A percentile compares a stretch with the other conserved stretches of the same genome.
Conservation (phyloP, 2,113 vertebrate genomes). For the Sclerurus mexicanus region DNA sequence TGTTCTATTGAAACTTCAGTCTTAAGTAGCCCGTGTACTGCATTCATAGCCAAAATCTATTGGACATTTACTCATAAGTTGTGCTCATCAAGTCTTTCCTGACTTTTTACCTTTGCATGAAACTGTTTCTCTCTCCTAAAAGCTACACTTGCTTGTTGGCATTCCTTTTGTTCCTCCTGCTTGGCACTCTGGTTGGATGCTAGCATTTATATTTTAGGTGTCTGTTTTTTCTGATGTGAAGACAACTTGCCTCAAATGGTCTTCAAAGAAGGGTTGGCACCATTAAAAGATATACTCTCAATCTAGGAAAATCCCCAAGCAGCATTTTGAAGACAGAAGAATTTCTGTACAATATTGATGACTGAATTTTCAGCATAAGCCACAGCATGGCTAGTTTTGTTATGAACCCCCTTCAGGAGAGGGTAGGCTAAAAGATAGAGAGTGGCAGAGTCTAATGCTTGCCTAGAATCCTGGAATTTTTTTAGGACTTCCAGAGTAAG, state of each 20-base stretch:
- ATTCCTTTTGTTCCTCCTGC: not conserved
- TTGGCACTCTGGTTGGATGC: not conserved
- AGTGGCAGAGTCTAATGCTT: not conserved
- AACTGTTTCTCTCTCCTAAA: not conserved
- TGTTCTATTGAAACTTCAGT: not conserved
- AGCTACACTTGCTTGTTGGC: not conserved
- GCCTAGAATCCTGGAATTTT: not conserved
- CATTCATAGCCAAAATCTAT: not conserved
- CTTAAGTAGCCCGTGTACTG: not conserved
- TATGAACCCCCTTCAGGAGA: not conserved
- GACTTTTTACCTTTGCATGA: not conserved
- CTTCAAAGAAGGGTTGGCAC: not conserved
- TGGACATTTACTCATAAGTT: not conserved
- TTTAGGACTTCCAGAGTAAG: not conserved
- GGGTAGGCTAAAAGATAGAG: not conserved
- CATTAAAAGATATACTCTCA: not conserved
- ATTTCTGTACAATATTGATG: not conserved
- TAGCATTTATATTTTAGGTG: not conserved
- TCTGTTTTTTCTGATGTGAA: not conserved
- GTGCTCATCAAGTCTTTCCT: not conserved
- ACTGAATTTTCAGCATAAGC: not conserved
- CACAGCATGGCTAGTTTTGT: not conserved
- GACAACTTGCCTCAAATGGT: not conserved
- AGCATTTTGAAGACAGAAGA: not conserved
- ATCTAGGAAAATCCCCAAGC: not conserved